phyloP scores from a whole-genome alignment of 2,797 vertebrate species.

The Astyanax mexicanus region DNA sequence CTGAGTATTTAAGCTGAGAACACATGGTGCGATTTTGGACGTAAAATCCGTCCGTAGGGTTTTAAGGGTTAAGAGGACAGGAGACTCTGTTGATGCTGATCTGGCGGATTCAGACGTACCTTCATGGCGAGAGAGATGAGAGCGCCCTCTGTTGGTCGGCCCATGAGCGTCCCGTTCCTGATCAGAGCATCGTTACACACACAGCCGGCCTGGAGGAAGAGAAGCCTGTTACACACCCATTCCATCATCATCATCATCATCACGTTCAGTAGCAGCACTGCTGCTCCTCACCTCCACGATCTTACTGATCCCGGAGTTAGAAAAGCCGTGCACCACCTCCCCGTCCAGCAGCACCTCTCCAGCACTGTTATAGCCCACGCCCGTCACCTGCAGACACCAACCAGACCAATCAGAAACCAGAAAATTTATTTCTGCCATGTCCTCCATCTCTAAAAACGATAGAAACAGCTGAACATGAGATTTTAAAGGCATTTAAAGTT shows the following conservation, averaged over 20 bases:
- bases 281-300: slow-evolving; percentile 88
- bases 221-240: no score
- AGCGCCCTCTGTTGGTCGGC: slow-evolving; percentile 92
- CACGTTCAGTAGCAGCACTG: background rate
- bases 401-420: background rate
- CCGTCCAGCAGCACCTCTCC: slow-evolving; percentile 91
- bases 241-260: no score
- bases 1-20: no score
- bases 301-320: slow-evolving; percentile 86
- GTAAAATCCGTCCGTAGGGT: no score
- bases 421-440: no score
- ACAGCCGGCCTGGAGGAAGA: slow-evolving; percentile 82
- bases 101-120: slow-evolving; percentile 61
- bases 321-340: slow-evolving; percentile 91
- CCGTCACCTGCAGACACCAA: slow-evolving; percentile 85
- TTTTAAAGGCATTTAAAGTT: no score
- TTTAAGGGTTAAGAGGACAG: no score
- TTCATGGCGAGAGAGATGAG: slow-evolving; percentile 81
- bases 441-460: no score
- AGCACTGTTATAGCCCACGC: slow-evolving; percentile 92
- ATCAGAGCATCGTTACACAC: slow-evolving; percentile 96
- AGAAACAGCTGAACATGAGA: no score
- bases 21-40: no score
- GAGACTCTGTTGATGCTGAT: no score
- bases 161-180: slow-evolving; percentile 90